phyloP scores from a whole-genome alignment of 1,140 invertebrate genomes.

The Drosophila nikananu region DNA sequence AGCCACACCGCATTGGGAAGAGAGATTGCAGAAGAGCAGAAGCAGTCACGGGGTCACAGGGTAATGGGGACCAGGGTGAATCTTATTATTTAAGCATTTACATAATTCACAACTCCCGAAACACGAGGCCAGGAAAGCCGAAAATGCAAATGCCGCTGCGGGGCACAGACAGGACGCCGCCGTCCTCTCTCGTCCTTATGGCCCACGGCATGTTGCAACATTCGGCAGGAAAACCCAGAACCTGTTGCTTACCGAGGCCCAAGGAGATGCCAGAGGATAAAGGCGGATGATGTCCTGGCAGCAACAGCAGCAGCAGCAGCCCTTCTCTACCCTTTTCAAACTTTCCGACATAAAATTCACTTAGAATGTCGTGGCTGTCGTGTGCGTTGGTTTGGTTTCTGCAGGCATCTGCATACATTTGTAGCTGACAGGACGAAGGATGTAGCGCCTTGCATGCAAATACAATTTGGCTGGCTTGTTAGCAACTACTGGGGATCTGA shows the following conservation, averaged over 20 bases:
- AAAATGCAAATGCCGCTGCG: constrained; percentile 71
- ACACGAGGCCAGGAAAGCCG: constrained; percentile 48
- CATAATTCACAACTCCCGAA: constrained; percentile 71
- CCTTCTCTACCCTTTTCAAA: constrained; percentile 71
- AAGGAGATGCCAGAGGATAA: constrained; percentile 21
- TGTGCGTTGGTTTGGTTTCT: constrained; percentile 77
- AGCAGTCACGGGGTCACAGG: constrained; percentile 18
- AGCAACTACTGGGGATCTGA: constrained; percentile 40
- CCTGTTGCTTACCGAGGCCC: constrained; percentile 54
- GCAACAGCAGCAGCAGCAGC: neutral
- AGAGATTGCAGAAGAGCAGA: neutral
- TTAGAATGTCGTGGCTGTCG: constrained; percentile 82
- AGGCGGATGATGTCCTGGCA: constrained; percentile 17
- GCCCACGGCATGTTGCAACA: constrained; percentile 66
- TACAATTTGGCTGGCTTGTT: constrained; percentile 80
- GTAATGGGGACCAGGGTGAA: constrained; percentile 42
- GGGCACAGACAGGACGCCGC: neutral
- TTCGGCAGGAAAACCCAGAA: constrained; percentile 49
- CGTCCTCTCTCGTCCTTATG: constrained; percentile 24
- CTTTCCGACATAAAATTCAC: constrained; percentile 82
- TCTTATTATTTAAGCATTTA: constrained; percentile 74
- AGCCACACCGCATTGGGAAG: constrained; percentile 52
- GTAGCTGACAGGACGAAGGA: constrained; percentile 74
- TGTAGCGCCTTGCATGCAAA: constrained; percentile 78
- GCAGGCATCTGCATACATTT: constrained; percentile 78